Percentiles rank a stretch among this genome's conserved stretches.
Conservation (phyloP, 2,797 vertebrate species). For the Scarus forsteni region DNA sequence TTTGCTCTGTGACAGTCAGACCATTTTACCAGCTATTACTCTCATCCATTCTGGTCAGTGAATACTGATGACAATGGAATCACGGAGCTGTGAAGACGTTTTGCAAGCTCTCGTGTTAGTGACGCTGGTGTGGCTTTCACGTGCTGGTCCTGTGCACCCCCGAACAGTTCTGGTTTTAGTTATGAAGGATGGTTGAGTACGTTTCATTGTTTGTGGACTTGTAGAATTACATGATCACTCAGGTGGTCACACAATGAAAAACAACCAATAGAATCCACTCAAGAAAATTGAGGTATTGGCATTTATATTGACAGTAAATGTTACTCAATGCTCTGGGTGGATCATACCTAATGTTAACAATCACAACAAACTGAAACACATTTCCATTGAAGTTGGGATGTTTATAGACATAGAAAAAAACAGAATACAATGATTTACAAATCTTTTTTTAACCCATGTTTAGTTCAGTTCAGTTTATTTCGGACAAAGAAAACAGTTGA, state of each 20-base stretch:
- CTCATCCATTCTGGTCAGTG: slow-evolving; percentile 79
- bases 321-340: too few relatives aligned
- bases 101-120: slow-evolving; percentile 59
- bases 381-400: too few relatives aligned
- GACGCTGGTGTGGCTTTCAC: slow-evolving; percentile 51
- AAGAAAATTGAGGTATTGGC: too few relatives aligned
- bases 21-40: slow-evolving; percentile 81
- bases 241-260: too few relatives aligned
- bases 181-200: slow-evolving; percentile 2
- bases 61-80: slow-evolving; percentile 76
- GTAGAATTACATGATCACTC: slow-evolving; percentile 1
- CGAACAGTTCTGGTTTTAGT: slow-evolving; percentile 29
- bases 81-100: slow-evolving; percentile 75
- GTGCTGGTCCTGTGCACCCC: slow-evolving; percentile 40
- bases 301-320: too few relatives aligned
- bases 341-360: too few relatives aligned
- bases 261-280: too few relatives aligned
- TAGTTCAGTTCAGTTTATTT: too few relatives aligned
- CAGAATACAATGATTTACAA: too few relatives aligned
- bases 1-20: slow-evolving; percentile 75
- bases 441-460: too few relatives aligned
- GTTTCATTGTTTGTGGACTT: slow-evolving; percentile 1
- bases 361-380: not conserved
- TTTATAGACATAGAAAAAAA: too few relatives aligned
- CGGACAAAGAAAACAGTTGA: too few relatives aligned